A percentile compares a stretch with the other conserved stretches of the same genome.
These are phyloP conservation scores for Neuroscelio doddi DNA, from an alignment of 2,888 invertebrate species.

Conservation along the genomic window DNA sequence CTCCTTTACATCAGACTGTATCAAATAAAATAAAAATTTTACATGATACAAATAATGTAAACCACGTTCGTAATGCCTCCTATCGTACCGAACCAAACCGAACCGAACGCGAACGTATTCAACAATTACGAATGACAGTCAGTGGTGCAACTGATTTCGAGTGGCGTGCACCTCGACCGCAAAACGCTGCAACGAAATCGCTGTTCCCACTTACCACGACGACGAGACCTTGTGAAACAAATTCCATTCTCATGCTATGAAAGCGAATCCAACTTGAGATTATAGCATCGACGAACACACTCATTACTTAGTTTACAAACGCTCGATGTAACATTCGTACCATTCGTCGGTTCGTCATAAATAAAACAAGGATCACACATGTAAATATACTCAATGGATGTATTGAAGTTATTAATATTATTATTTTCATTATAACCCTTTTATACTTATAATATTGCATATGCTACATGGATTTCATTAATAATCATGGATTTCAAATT, in stretches of 20 bases:
- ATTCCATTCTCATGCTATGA: slow-evolving; percentile 24
- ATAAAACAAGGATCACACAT: not conserved
- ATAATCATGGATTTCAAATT: no score
- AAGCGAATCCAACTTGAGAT: slow-evolving; percentile 15
- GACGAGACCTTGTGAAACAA: slow-evolving; percentile 48
- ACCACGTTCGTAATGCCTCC: slow-evolving; percentile 17
- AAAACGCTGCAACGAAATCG: slow-evolving; percentile 44
- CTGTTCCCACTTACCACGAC: slow-evolving; percentile 50
- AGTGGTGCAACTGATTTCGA: slow-evolving; percentile 56
- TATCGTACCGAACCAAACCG: slow-evolving; percentile 35
- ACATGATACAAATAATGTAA: slow-evolving; percentile 10
- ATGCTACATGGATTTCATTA: no score
- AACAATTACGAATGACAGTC: slow-evolving; percentile 47
- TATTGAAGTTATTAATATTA: no score
- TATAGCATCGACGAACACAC: slow-evolving; percentile 19
- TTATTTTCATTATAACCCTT: no score
- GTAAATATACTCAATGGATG: not conserved
- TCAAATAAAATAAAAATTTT: not conserved
- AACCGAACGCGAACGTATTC: slow-evolving; percentile 22
- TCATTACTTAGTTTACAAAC: no score
- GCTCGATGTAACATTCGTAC: not conserved
- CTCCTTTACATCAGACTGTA: not conserved
- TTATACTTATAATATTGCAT: no score
- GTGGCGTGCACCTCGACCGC: slow-evolving; percentile 47
- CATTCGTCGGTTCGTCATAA: not conserved